Evolutionary conservation across 2,888 invertebrate species (phyloP).

Genomic region (Pristionchus mayeri): DNA sequence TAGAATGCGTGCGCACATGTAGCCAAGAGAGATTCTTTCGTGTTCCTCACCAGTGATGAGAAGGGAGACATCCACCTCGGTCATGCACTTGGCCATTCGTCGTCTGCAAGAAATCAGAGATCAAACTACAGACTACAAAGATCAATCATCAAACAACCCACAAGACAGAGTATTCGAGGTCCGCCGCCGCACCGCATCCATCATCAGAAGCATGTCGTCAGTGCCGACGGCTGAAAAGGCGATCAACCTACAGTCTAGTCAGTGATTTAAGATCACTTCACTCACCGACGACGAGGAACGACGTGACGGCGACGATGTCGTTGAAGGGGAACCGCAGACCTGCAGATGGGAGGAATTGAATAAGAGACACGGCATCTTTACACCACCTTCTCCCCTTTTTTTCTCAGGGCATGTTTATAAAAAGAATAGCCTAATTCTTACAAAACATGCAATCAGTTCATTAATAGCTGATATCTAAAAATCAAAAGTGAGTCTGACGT

Average conservation of each 20-base stretch:
- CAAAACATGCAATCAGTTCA: too few relatives aligned
- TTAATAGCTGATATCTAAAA: too few relatives aligned
- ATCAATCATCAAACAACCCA: neutral
- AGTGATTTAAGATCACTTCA: slow-evolving; percentile 57
- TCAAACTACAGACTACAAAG: neutral
- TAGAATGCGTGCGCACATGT: slow-evolving; percentile 49
- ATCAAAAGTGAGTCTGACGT: too few relatives aligned
- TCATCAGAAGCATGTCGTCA: slow-evolving; percentile 95
- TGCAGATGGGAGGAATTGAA: neutral
- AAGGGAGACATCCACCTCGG: slow-evolving; percentile 94
- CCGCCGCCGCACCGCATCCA: slow-evolving; percentile 92
- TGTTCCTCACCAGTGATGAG: slow-evolving; percentile 83
- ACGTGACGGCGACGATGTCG: slow-evolving; percentile 93
- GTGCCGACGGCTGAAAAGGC: slow-evolving; percentile 88
- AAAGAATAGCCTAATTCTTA: too few relatives aligned
- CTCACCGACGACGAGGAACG: slow-evolving; percentile 94
- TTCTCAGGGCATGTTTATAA: too few relatives aligned
- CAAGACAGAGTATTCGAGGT: slow-evolving; percentile 81
- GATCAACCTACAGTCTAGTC: neutral
- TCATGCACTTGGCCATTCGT: slow-evolving; percentile 87
- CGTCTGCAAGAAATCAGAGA: slow-evolving; percentile 44
- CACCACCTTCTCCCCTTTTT: too few relatives aligned
- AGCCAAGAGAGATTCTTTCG: neutral
- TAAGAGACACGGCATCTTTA: slow-evolving; percentile 88
- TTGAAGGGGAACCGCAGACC: slow-evolving; percentile 95